Evolutionary conservation across 1,140 invertebrate species (phyloP), one percentile per base, ranked within the genome.

Genomic region (Marisa cornuarietis): DNA sequence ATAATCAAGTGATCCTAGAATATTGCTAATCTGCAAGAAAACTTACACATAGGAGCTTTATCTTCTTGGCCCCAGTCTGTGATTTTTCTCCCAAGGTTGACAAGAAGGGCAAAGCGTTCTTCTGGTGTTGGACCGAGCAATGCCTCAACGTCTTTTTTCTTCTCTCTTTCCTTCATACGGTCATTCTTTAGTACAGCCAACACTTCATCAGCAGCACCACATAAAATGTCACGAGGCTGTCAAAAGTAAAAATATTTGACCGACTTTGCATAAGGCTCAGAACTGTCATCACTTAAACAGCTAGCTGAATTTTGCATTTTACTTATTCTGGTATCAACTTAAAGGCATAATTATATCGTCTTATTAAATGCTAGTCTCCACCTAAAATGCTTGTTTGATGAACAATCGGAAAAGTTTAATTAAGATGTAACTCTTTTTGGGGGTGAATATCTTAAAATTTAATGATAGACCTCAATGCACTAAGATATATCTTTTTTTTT

Each of bases 121-220:
- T 99, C 98, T 0, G 97, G 94, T 62, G 99, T 93, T 0, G 93
- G 88, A 58, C 97, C 97, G 7, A 99, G 91, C 42, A 99, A 91
- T 62, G 93, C 91, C 92, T 99, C 97, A 11, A 91, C 95, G 91
- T 99, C 97, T 76, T 94, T 95, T 89, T 98, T 99, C 86, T 96
- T 95, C 79, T 99, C 98, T 78, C 95, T 95, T 86, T 99, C 97
- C 91, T 97, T 97, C 62, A 98, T 91, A 83, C 95, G 94, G 81
- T 99, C 98, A 92, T 98, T 98, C 91, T 99, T 99, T 7, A 99
- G 91, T 5, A 98, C 96, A 6, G 95, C 93, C 18, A 99, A 91
- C 51, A 99, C 97, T 93, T 99, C 99, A 93, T 99, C 98, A 49
- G 98, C 98, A 72, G 99, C 98, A 72, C 98, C 98, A 91, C 97